phyloP scores from a whole-genome alignment of 64 coral and sea anemone genomes.

The Pachyseris speciosa region DNA sequence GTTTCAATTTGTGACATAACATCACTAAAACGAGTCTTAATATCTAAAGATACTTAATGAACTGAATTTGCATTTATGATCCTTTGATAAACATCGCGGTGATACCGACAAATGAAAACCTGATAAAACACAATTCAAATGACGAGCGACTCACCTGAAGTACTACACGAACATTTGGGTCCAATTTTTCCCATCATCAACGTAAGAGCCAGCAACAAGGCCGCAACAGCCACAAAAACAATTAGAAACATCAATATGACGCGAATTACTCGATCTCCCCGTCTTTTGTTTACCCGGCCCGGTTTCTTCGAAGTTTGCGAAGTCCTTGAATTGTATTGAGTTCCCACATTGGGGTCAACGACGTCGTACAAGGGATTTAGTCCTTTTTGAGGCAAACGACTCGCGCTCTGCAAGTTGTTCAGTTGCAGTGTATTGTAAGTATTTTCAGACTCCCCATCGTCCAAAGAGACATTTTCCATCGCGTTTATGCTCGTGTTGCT shows the following conservation, averaged over 20 bases:
- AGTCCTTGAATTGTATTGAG: background rate
- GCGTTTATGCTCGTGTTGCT: background rate
- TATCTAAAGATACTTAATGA: background rate
- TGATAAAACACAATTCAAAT: background rate
- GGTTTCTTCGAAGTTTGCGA: background rate
- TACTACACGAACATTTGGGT: conserved; percentile 2
- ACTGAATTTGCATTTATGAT: background rate
- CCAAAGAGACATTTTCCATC: background rate
- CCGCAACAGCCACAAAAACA: conserved; percentile 26
- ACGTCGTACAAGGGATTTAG: background rate
- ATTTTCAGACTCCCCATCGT: background rate
- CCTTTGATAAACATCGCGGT: background rate
- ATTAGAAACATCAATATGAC: conserved; percentile 42
- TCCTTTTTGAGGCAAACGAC: background rate
- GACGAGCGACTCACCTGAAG: conserved; percentile 22
- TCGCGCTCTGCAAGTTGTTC: background rate
- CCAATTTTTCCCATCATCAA: conserved; percentile 41
- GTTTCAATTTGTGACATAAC: background rate
- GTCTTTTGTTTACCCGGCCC: background rate
- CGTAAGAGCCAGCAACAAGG: conserved; percentile 37
- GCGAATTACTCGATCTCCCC: background rate
- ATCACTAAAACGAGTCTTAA: background rate
- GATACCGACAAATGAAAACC: background rate
- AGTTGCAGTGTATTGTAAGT: background rate
- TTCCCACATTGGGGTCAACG: background rate